Conservation (phyloP, 2,888 invertebrate genomes). For the Stramonita haemastoma region DNA sequence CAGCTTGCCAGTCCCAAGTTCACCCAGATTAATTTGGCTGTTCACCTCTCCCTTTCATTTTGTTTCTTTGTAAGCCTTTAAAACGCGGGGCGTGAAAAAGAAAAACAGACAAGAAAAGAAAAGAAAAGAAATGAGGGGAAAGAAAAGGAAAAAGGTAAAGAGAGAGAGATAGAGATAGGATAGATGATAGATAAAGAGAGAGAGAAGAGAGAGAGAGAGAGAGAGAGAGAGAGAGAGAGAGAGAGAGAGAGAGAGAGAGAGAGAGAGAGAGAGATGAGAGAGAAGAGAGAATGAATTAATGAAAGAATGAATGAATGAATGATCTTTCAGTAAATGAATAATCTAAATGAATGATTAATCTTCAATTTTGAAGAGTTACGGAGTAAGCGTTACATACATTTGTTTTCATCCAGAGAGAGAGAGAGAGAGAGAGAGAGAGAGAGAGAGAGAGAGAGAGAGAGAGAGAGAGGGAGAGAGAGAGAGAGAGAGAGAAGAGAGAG, state of each 20-base stretch:
- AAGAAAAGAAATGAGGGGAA: neutral
- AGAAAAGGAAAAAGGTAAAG: neutral
- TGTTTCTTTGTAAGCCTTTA: neutral
- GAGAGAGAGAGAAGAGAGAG: neutral
- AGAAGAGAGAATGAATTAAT: neutral
- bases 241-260: conserved; percentile 15
- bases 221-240: neutral
- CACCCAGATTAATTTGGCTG: too few relatives aligned
- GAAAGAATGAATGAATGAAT: neutral
- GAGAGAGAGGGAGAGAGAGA: neutral
- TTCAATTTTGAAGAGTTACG: too few relatives aligned
- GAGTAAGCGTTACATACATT: too few relatives aligned
- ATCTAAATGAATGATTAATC: too few relatives aligned
- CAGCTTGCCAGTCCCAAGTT: too few relatives aligned
- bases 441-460: conserved; percentile 12
- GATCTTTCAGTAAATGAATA: too few relatives aligned
- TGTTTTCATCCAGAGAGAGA: neutral
- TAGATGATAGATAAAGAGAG: neutral
- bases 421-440: neutral
- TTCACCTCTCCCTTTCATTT: too few relatives aligned
- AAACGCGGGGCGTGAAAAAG: neutral
- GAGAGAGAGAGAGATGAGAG: neutral
- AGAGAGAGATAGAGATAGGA: neutral
- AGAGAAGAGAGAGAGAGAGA: neutral
- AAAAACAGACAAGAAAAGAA: neutral